Base-by-base conservation (phyloP, 2,113 vertebrate species). In the Indicator maculatus region DNA sequence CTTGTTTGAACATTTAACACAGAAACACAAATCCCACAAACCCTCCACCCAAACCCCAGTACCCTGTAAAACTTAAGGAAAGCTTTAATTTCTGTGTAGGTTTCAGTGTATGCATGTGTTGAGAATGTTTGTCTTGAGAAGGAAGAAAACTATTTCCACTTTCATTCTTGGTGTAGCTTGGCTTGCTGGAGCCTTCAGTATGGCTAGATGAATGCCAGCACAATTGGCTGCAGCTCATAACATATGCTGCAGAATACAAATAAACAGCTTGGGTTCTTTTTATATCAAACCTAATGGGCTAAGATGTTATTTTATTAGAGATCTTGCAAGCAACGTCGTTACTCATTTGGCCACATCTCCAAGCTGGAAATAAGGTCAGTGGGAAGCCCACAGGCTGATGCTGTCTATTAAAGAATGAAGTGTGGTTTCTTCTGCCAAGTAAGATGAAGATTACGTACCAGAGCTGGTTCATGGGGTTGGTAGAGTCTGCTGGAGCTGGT, bases 191-290 rank as follows among this genome's bases (percentile, higher is more conserved):
- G 69, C 83, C 41, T 53, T 66, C 50, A 13, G 72, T 66, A 59
- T 50, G 67, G 88, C 69, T 27, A 93, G 72, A 73, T 41, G 72
- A 56, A 83, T 80, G 92, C 89, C 92, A 93, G 88, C 90, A 56
- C 38, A 24, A 89, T 95, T 95, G 96, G 95, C 96, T 96, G 69
- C 93, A 91, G 95, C 93, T 83, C 74, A 75, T 24, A 95, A 86
- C 96, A 95, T 96, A 94, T 93, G 96, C 77, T 93, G 77, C 86
- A 59, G 65, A 66, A 86, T 80, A 66, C 95, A 96, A 93, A 96
- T 86, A 89, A 88, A 95, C 92, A 96, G 95, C 92, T 95, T 95
- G 93, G 79, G 44, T 95, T 88, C 93, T 90, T 96, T 96, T 95
- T 90, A 90, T 94, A 95, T 78, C 92, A 53, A 86, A 61, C 86